phyloP scores from a whole-genome alignment of 2,888 invertebrate species.

The Agriotes lineatus region DNA sequence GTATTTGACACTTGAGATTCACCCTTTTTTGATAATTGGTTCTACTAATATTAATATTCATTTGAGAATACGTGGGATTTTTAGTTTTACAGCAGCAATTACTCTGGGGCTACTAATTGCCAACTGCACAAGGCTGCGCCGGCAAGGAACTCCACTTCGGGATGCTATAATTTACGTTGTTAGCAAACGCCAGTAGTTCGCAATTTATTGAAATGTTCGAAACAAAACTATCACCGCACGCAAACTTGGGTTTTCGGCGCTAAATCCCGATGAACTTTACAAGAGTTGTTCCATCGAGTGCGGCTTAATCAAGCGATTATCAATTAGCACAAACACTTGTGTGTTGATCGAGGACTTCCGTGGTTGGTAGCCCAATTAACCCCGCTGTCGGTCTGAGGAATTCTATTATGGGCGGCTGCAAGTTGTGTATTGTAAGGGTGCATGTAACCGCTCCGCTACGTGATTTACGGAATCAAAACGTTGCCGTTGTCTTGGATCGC shows the following conservation, averaged over 20 bases:
- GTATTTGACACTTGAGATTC: too few relatives aligned
- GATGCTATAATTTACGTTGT: not conserved
- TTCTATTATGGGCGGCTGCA: constrained; percentile 8
- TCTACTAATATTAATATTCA: too few relatives aligned
- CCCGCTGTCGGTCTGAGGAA: constrained; percentile 18
- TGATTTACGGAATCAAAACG: too few relatives aligned
- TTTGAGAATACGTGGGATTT: too few relatives aligned
- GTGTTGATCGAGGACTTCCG: constrained; percentile 26
- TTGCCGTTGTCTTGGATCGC: too few relatives aligned
- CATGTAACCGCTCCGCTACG: too few relatives aligned
- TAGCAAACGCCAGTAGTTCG: not conserved
- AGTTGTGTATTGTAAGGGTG: constrained; percentile 12
- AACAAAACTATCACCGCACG: constrained; percentile 1
- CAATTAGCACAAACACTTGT: constrained; percentile 33
- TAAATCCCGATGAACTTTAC: constrained; percentile 13
- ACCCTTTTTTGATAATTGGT: too few relatives aligned
- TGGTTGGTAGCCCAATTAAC: constrained; percentile 23
- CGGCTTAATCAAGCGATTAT: constrained; percentile 32
- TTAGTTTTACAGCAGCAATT: too few relatives aligned
- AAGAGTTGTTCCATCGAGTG: constrained; percentile 27
- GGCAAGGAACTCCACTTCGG: too few relatives aligned
- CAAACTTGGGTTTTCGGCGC: constrained; percentile 6
- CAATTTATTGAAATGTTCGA: not conserved
- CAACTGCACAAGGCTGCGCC: too few relatives aligned
- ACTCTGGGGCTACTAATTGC: too few relatives aligned